Percentiles rank a stretch among this genome's conserved stretches.
phyloP scores from a whole-genome alignment of 2,113 vertebrate genomes.

The Myrmophylax atrothorax region DNA sequence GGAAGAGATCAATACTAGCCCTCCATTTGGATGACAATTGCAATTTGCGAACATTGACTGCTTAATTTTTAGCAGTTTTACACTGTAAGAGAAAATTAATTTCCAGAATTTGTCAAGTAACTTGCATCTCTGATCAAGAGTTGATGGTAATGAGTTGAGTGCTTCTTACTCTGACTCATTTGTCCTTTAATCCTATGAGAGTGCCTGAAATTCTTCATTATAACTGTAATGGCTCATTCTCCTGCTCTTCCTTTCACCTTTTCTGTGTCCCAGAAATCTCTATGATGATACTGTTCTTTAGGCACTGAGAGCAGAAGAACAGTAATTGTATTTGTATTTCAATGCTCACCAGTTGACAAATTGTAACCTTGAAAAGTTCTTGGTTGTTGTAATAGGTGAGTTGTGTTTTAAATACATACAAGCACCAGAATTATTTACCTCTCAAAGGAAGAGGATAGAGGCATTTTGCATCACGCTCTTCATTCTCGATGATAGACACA shows the following conservation, averaged over 20 bases:
- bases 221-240: background rate
- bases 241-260: background rate
- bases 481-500: fast-evolving
- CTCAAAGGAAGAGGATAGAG: background rate
- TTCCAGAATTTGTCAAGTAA: background rate
- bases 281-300: background rate
- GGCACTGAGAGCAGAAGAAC: background rate
- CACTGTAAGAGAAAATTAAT: background rate
- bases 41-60: background rate
- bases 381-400: background rate
- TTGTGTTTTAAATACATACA: background rate
- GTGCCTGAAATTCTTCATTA: background rate
- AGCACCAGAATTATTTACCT: background rate
- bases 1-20: background rate
- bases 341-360: background rate
- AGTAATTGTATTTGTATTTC: background rate
- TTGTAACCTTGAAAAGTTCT: background rate
- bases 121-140: background rate
- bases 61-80: background rate
- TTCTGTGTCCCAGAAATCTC: background rate
- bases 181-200: background rate
- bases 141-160: background rate
- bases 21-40: fast-evolving
- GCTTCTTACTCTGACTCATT: background rate
- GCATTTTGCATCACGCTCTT: background rate